Percentiles rank a stretch among this genome's conserved stretches.
These are phyloP conservation scores for Philonicus albiceps DNA, from an alignment of 2,888 invertebrate species.

Conservation along the genomic window DNA sequence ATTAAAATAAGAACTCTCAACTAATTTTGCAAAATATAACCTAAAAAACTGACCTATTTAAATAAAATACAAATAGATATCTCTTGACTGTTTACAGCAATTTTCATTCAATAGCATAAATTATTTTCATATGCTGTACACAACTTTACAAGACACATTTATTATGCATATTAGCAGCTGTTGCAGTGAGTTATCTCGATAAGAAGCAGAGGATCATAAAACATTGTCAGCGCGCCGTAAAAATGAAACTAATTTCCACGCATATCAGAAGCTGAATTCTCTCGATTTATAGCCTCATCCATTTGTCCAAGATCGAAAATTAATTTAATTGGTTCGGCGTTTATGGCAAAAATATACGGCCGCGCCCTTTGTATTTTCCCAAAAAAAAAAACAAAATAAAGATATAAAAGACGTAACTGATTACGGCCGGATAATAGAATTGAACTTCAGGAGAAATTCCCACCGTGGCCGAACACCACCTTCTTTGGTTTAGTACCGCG, in stretches of 20 bases:
- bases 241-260: slow-evolving; percentile 38
- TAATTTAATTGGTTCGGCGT: slow-evolving; percentile 37
- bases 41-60: background rate
- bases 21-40: too few relatives aligned
- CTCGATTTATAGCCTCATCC: slow-evolving; percentile 22
- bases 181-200: background rate
- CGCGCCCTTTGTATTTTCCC: background rate
- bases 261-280: slow-evolving; percentile 30
- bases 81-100: background rate
- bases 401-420: background rate
- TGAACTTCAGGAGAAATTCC: slow-evolving; percentile 11
- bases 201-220: slow-evolving; percentile 3
- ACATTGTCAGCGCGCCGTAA: slow-evolving; percentile 29
- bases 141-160: background rate
- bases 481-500: slow-evolving; percentile 8
- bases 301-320: slow-evolving; percentile 23
- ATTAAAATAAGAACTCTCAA: too few relatives aligned
- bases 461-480: background rate
- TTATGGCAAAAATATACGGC: slow-evolving; percentile 22
- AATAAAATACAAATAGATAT: background rate
- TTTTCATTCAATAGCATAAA: background rate
- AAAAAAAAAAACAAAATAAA: background rate
- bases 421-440: slow-evolving; percentile 25
- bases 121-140: background rate
- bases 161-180: background rate